Percentiles rank a stretch among this genome's conserved stretches.
Conservation (phyloP, 2,113 vertebrate genomes). For the Jacana jacana region DNA sequence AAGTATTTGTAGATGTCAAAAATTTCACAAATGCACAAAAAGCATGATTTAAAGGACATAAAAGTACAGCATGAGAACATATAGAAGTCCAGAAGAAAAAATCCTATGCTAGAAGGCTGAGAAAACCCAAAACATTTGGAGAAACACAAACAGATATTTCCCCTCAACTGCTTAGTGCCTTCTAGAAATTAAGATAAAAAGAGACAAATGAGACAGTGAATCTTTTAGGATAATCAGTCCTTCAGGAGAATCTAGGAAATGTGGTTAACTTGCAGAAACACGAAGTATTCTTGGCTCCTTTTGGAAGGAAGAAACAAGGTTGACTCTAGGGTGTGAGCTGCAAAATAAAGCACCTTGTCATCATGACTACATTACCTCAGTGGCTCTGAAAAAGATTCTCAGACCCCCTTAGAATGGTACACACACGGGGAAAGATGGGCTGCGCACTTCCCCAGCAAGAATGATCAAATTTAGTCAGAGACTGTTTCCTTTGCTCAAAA, state of each 20-base stretch:
- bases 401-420: not conserved
- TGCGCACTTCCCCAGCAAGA: not conserved
- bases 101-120: not conserved
- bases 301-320: not conserved
- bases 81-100: not conserved
- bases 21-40: not conserved
- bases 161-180: not conserved
- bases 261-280: not conserved
- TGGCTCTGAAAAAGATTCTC: not conserved
- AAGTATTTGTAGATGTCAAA: not conserved
- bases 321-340: not conserved
- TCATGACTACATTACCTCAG: not conserved
- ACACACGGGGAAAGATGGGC: not conserved
- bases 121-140: not conserved
- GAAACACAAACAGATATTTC: not conserved
- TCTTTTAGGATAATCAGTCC: not conserved
- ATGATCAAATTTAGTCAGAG: not conserved
- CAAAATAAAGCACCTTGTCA: not conserved
- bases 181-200: not conserved
- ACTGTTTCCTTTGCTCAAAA: not conserved
- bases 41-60: not conserved
- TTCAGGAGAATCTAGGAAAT: not conserved
- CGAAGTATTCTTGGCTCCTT: not conserved
- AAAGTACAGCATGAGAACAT: not conserved
- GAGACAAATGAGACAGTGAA: not conserved